phyloP scores from a whole-genome alignment of 1,140 invertebrate genomes.

The Probaryconus sp. region DNA sequence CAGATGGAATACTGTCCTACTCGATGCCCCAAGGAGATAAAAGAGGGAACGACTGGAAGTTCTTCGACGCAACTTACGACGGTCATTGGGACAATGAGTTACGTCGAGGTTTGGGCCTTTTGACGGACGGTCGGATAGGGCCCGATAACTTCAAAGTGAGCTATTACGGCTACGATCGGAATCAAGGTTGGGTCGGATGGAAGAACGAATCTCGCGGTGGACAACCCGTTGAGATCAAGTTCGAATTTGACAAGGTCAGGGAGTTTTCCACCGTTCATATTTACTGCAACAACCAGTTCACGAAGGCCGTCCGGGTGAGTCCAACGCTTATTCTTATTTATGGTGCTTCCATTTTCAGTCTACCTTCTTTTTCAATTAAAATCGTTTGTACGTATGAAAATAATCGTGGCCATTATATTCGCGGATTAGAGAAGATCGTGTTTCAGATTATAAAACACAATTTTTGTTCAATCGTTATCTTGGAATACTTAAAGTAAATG shows the following conservation, averaged over 20 bases:
- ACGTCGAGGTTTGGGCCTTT: constrained; percentile 83
- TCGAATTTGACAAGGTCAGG: constrained; percentile 91
- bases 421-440: too few relatives aligned
- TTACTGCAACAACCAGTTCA: constrained; percentile 89
- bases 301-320: constrained; percentile 85
- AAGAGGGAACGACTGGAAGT: constrained; percentile 83
- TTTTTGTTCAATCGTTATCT: too few relatives aligned
- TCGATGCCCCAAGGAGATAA: constrained; percentile 89
- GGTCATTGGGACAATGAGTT: constrained; percentile 83
- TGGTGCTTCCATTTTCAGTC: too few relatives aligned
- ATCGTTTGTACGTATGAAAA: too few relatives aligned
- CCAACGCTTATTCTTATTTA: too few relatives aligned
- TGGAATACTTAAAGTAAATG: too few relatives aligned
- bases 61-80: constrained; percentile 90
- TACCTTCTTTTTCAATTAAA: too few relatives aligned
- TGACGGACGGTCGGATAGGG: constrained; percentile 85
- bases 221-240: constrained; percentile 85
- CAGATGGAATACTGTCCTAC: constrained; percentile 90
- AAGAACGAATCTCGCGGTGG: constrained; percentile 85
- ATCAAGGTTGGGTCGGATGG: constrained; percentile 95
- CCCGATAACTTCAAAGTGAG: constrained; percentile 86
- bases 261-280: constrained; percentile 91
- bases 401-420: too few relatives aligned
- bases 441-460: too few relatives aligned
- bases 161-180: constrained; percentile 79